A percentile compares a stretch with the other conserved stretches of the same genome.
phyloP scores from a whole-genome alignment of 1,140 invertebrate genomes.

The Rhagoletis zephyria region DNA sequence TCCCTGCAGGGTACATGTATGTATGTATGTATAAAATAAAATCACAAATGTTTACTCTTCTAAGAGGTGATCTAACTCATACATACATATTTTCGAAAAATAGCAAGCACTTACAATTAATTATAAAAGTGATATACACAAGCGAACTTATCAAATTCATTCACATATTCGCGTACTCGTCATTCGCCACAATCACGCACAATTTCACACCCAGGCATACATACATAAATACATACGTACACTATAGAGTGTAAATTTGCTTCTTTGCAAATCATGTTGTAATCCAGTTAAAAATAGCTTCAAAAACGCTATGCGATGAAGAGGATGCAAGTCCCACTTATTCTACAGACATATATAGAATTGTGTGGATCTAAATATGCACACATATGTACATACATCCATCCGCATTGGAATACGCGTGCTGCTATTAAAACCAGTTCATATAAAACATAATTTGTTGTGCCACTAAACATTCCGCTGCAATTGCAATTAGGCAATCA shows the following conservation, averaged over 20 bases:
- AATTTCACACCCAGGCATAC: background rate
- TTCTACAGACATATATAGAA: background rate
- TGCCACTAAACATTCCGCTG: constrained; percentile 33
- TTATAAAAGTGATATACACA: too few species aligned
- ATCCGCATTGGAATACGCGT: background rate
- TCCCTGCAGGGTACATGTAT: background rate
- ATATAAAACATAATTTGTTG: constrained; percentile 50
- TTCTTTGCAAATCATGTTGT: constrained; percentile 34
- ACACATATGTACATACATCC: background rate
- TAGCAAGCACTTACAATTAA: too few species aligned
- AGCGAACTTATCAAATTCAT: background rate
- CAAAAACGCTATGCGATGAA: background rate
- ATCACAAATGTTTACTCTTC: background rate
- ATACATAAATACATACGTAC: constrained; percentile 19
- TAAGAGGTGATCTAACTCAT: too few species aligned
- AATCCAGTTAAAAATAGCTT: constrained; percentile 48
- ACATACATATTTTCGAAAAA: too few species aligned
- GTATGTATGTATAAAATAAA: background rate
- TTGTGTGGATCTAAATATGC: background rate
- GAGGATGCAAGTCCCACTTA: constrained; percentile 1
- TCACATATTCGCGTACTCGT: background rate
- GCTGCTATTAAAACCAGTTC: background rate
- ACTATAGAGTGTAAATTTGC: background rate
- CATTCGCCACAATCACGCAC: background rate
- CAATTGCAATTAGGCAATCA: constrained; percentile 43